Base-by-base conservation (phyloP, 2,113 vertebrate species). In the Gymnarchus niloticus region DNA sequence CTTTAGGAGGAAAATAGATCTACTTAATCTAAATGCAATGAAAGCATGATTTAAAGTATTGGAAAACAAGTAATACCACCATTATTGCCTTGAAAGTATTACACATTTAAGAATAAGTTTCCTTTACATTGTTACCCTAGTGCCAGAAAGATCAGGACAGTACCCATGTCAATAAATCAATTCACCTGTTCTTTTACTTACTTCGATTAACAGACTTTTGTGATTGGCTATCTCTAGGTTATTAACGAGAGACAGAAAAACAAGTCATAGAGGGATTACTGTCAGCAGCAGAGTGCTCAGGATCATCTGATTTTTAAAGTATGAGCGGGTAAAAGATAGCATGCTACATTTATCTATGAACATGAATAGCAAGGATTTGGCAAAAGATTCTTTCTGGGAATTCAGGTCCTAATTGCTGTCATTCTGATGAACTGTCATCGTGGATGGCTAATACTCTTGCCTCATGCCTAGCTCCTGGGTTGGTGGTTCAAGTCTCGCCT, bases 141-240 rank as follows among this genome's bases (percentile, higher is more conserved):
- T 17, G 44, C n/a, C 10, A 21, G 52, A 52, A 23, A 25, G 23
- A 81, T 46, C n/a, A 2, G 48, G 9, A 33, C 73, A 78, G 19
- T 82, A n/a, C n/a, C n/a, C n/a, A n/a, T n/a, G 37, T 25, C 83
- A 65, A 25, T 69, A 52, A 76, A 84, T 84, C 61, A 56, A 23
- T 65, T 84, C 82, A 44, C 0, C 59, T 73, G 6, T 73, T 84
- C 7, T 57, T 44, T 41, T 61, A 23, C 46, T 61, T 41, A 73
- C 37, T 2, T 17, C 46, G 49, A n/a, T 49, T 49, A 65, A 37
- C 69, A 5, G 44, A 51, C 48, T 2, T 65, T 28, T 49, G 83
- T 69, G 56, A 84, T 51, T 12, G 12, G 48, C 80, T 52, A 19
- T 52, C 48, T 51, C 61, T 49, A 25, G 56, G 83, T 19, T 28